Evolutionary conservation across 2,888 invertebrate species (phyloP).

Genomic region (Ypsolopha scabrella): DNA sequence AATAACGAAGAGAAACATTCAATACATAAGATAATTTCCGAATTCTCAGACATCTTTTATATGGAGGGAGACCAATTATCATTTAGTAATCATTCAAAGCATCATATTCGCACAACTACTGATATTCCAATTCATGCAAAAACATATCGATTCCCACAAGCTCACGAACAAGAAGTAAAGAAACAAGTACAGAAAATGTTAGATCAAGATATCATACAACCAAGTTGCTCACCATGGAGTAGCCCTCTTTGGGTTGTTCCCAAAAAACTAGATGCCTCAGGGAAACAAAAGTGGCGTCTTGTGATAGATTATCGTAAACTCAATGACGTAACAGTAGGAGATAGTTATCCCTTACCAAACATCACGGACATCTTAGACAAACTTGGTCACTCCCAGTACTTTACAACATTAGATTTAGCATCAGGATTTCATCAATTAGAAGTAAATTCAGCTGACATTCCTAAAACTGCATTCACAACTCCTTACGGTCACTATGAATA

Average conservation of each 20-base stretch:
- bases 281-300: slow-evolving; percentile 6
- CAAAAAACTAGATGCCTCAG: slow-evolving; percentile 9
- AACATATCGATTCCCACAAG: slow-evolving; percentile 14
- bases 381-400: background rate
- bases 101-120: slow-evolving; percentile 10
- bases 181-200: slow-evolving; percentile 8
- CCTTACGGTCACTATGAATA: no score
- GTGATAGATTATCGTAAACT: slow-evolving; percentile 6
- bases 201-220: slow-evolving; percentile 9
- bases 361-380: slow-evolving; percentile 1
- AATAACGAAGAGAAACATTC: no score
- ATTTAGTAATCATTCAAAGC: slow-evolving; percentile 8
- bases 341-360: slow-evolving; percentile 6
- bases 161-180: slow-evolving; percentile 12
- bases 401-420: background rate
- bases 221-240: slow-evolving; percentile 1
- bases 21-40: no score
- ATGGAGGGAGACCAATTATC: slow-evolving; percentile 6
- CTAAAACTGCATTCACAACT: slow-evolving; percentile 22
- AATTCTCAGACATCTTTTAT: background rate
- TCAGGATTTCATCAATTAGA: slow-evolving; percentile 5
- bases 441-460: slow-evolving; percentile 12
- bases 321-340: slow-evolving; percentile 5
- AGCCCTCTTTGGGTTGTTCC: slow-evolving; percentile 10
- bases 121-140: slow-evolving; percentile 8